Conservation (phyloP, 1,140 invertebrate species). For the Zaprionus capensis region DNA sequence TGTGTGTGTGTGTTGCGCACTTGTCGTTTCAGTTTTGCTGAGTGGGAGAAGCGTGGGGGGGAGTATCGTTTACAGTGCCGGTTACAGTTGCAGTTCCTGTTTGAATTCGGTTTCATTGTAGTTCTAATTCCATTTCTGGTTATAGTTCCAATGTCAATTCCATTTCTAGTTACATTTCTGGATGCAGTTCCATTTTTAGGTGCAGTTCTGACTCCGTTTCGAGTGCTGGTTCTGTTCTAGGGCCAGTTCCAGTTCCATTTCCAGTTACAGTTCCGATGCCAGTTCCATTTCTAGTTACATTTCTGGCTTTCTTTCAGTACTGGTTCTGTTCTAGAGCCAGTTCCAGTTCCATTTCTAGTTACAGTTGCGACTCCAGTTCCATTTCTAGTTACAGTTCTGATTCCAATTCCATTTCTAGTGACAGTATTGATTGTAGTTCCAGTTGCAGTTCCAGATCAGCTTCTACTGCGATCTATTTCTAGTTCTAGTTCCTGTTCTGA, state of each 20-base stretch:
- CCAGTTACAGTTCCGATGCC: no score
- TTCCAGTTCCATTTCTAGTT: background rate
- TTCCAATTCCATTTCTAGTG: background rate
- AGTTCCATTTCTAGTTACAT: background rate
- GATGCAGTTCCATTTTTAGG: no score
- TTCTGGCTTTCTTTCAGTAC: no score
- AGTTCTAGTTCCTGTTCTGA: background rate
- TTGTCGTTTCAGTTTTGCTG: constrained; percentile 49
- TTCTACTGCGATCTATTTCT: background rate
- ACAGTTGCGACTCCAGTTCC: no score
- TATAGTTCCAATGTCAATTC: background rate
- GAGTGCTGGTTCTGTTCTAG: no score
- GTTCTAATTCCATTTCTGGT: no score
- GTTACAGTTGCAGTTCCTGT: constrained; percentile 1
- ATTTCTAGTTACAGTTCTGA: no score
- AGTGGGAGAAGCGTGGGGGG: constrained; percentile 9
- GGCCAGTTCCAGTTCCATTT: no score
- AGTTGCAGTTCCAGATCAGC: background rate
- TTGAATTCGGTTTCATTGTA: no score
- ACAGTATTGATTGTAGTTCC: no score
- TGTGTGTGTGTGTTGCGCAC: constrained; percentile 25
- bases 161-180: background rate
- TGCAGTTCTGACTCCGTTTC: no score
- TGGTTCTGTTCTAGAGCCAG: no score
- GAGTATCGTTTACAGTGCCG: constrained; percentile 10